phyloP scores from a whole-genome alignment of 2,797 vertebrate genomes.

The Benthosema pterotum region DNA sequence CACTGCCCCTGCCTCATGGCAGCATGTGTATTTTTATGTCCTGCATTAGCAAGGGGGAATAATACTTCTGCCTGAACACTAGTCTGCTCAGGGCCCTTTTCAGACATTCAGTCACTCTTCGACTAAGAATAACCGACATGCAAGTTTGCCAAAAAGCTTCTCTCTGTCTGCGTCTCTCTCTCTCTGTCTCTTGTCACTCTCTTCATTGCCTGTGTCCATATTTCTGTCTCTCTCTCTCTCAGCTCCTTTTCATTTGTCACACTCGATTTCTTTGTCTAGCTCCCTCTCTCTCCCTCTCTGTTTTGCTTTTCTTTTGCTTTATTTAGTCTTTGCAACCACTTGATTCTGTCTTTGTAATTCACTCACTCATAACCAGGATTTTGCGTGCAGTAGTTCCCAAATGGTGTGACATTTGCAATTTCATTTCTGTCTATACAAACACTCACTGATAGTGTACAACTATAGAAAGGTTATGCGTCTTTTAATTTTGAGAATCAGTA shows the following conservation, averaged over 20 bases:
- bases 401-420: too few species aligned
- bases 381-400: conserved; percentile 31
- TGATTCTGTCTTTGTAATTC: conserved; percentile 62
- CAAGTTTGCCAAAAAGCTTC: conserved; percentile 63
- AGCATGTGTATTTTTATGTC: conserved; percentile 71
- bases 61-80: conserved; percentile 70
- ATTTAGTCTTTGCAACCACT: conserved; percentile 43
- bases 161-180: neutral
- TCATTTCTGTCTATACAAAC: too few species aligned
- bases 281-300: conserved; percentile 10
- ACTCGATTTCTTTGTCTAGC: neutral
- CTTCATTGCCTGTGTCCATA: neutral
- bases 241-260: conserved; percentile 8
- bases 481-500: too few species aligned
- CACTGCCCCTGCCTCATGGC: conserved; percentile 63
- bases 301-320: conserved; percentile 30
- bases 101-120: conserved; percentile 83
- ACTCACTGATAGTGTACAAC: too few species aligned
- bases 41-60: conserved; percentile 69
- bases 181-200: neutral
- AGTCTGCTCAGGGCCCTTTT: conserved; percentile 73
- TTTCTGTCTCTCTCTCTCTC: conserved; percentile 2
- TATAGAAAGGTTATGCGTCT: too few species aligned
- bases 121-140: conserved; percentile 75
- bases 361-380: conserved; percentile 61